Base-by-base conservation (phyloP, 2,797 vertebrate species). In the Scleropages formosus region DNA sequence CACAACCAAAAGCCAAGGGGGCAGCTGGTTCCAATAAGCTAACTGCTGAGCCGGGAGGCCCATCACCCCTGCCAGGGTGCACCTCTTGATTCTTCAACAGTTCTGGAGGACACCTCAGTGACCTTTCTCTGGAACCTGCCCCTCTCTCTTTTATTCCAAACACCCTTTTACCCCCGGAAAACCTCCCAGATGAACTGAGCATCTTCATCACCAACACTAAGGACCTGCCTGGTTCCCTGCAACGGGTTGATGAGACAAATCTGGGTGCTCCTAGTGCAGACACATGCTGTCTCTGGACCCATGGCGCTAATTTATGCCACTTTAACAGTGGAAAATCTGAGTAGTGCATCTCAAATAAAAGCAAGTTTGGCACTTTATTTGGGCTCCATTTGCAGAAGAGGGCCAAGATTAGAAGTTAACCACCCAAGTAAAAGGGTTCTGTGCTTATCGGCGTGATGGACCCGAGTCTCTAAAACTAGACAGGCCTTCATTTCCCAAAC, bases 271-370 rank as follows among this genome's bases (percentile, higher is more conserved):
- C 31, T 6, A 39, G n/a, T n/a, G 39, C 31, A 39, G 31, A 39
- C 31, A 2, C 31, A 31, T 6, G 31, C 6, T 39, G 31, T 31
- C 31, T 39, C 39, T 39, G 6, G 49, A 46, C 66, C 47, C 15
- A 31, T 27, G 31, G 26, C 53, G 63, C 46, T 56, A 47, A 62
- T 74, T 74, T 47, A 24, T 62, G 60, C 56, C 83, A 84, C 82
- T 88, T 75, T 72, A 84, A 80, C 84, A 88, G 85, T 83, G 84
- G 86, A 87, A 84, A 86, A 85, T 81, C 81, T 85, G 85, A 80
- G 80, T 75, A 85, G 83, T 87, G 83, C 82, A 81, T 88, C 82
- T 88, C 81, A 87, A 67, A 67, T 22, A 65, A 67, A 27, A 53
- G 26, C 47, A 53, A 20, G 22, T 66, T 3, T 49, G 49, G 11